These are phyloP conservation scores for Phyto melanocephala DNA, from an alignment of 2,888 invertebrate species.

Conservation along the genomic window DNA sequence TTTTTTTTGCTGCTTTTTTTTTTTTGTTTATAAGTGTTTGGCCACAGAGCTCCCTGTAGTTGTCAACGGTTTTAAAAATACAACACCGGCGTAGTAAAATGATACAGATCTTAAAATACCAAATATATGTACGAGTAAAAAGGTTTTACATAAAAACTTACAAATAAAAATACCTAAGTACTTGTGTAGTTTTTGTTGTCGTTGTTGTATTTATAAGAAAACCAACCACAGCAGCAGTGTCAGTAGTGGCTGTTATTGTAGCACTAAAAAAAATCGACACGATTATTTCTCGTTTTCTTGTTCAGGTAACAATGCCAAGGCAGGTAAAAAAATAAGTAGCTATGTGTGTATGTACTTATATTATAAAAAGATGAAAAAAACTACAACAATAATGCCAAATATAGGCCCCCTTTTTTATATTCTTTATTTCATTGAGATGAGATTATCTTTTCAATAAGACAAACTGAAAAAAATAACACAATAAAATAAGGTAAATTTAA, in stretches of 20 bases:
- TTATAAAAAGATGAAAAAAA: background rate
- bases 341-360: background rate
- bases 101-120: constrained; percentile 52
- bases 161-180: background rate
- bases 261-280: constrained; percentile 24
- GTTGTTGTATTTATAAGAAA: background rate
- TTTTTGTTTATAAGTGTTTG: too few species aligned
- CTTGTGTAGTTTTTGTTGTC: background rate
- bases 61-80: constrained; percentile 52
- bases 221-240: constrained; percentile 26
- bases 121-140: background rate
- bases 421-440: constrained; percentile 37
- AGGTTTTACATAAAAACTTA: background rate
- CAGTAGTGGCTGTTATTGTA: constrained; percentile 32
- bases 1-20: constrained; percentile 4
- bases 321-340: constrained; percentile 41
- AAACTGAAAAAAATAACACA: constrained; percentile 3
- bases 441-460: constrained; percentile 64
- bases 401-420: constrained; percentile 26
- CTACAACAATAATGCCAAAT: constrained; percentile 36
- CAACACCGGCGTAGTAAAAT: constrained; percentile 55
- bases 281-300: background rate
- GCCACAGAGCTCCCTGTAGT: constrained; percentile 30
- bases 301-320: constrained; percentile 63
- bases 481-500: constrained; percentile 20